Percentiles rank a stretch among this genome's conserved stretches.
phyloP scores from a whole-genome alignment of 2,888 invertebrate species.

The Blastobasis adustella region DNA sequence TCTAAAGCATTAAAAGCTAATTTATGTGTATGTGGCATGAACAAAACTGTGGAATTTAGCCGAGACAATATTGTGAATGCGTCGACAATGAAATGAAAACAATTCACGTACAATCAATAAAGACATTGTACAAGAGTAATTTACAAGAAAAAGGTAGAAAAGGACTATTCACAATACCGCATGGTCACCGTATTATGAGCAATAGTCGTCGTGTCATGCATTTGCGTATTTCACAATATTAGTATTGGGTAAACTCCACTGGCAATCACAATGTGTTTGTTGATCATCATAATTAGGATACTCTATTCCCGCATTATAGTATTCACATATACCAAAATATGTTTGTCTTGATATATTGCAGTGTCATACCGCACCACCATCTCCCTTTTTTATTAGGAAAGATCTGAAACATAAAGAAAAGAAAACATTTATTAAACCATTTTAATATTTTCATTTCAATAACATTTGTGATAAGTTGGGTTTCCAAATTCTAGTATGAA shows the following conservation, averaged over 20 bases:
- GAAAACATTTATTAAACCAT: background rate
- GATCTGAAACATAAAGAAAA: slow-evolving; percentile 47
- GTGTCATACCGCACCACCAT: slow-evolving; percentile 39
- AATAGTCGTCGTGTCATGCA: background rate
- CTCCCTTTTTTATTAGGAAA: slow-evolving; percentile 59
- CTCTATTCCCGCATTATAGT: slow-evolving; percentile 56
- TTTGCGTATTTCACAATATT: slow-evolving; percentile 30
- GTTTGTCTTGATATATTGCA: slow-evolving; percentile 72
- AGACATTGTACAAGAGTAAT: no score
- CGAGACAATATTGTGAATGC: slow-evolving; percentile 36
- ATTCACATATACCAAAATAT: slow-evolving; percentile 74
- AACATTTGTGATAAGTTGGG: no score
- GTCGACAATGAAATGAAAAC: background rate
- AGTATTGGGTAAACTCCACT: slow-evolving; percentile 49
- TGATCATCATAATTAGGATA: slow-evolving; percentile 45
- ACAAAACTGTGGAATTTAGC: slow-evolving; percentile 57
- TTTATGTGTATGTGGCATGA: slow-evolving; percentile 69
- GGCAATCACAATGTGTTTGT: slow-evolving; percentile 34
- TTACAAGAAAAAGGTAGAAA: no score
- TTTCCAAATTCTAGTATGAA: no score
- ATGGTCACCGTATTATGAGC: background rate
- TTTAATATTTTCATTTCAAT: no score
- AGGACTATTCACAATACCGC: slow-evolving; percentile 13
- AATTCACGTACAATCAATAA: no score
- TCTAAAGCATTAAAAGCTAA: slow-evolving; percentile 73